Evolutionary conservation across 2,113 vertebrate species (phyloP).

Genomic region (Phalacrocorax pelagicus): DNA sequence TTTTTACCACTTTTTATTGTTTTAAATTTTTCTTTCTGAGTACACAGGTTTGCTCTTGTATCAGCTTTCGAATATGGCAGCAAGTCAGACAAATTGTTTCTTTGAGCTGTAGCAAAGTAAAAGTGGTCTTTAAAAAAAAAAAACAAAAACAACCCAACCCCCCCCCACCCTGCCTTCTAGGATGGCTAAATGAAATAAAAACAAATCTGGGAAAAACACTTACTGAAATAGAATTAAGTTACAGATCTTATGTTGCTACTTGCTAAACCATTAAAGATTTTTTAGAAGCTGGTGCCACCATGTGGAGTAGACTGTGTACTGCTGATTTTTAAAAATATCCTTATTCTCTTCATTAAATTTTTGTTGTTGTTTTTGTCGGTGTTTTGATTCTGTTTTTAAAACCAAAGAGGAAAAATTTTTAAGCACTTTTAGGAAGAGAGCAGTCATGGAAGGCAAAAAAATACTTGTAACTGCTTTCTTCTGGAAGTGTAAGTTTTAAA

Average conservation of each 20-base stretch:
- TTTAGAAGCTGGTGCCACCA: slow-evolving; percentile 30
- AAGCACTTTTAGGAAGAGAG: not conserved
- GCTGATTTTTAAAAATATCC: not conserved
- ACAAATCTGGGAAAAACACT: not conserved
- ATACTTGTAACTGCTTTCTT: not conserved
- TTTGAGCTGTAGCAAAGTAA: not conserved
- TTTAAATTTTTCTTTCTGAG: not conserved
- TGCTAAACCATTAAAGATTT: not conserved
- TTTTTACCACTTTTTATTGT: fast-evolving
- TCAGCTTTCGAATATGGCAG: not conserved
- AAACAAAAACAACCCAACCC: not conserved
- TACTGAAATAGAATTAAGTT: not conserved
- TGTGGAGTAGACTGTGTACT: not conserved
- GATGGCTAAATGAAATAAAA: not conserved
- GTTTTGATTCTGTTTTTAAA: not conserved
- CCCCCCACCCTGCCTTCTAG: not conserved
- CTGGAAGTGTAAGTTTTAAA: not conserved
- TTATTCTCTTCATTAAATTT: not conserved
- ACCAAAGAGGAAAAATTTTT: not conserved
- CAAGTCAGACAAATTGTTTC: not conserved
- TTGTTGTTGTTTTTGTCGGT: not conserved
- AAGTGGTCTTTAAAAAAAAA: not conserved
- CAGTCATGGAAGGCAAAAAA: not conserved
- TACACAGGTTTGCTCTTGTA: not conserved
- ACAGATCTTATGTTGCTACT: not conserved